Conservation (phyloP, 1,140 invertebrate genomes). For the Tetraneura akinire region DNA sequence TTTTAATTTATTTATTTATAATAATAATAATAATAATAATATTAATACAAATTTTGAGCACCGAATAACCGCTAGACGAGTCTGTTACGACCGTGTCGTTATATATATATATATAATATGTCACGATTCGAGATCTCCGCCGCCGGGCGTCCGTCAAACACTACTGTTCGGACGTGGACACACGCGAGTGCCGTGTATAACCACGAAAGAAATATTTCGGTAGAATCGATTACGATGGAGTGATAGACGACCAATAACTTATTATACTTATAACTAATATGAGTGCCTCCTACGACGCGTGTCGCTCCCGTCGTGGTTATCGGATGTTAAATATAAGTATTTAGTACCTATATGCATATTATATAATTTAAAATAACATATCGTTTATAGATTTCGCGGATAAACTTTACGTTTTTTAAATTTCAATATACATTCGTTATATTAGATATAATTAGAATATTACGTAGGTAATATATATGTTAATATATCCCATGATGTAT, state of each 20-base stretch:
- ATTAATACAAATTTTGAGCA: neutral
- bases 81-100: neutral
- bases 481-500: too few species aligned
- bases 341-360: too few species aligned
- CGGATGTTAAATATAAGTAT: too few species aligned
- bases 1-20: conserved; percentile 33
- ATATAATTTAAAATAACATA: too few species aligned
- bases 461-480: too few species aligned
- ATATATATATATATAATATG: too few species aligned
- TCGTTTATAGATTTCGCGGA: too few species aligned
- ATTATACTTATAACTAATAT: too few species aligned
- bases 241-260: neutral
- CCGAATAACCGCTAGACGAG: neutral
- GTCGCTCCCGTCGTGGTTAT: neutral
- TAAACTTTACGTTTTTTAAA: too few species aligned
- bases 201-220: neutral
- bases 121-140: neutral
- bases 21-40: too few species aligned
- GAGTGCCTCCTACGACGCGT: neutral
- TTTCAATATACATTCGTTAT: too few species aligned
- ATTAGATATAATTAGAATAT: too few species aligned
- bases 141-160: conserved; percentile 29
- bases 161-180: conserved; percentile 32
- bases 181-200: neutral
- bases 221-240: conserved; percentile 25